These are phyloP conservation scores for Sitobion miscanthi DNA, from an alignment of 1,140 invertebrate genomes.

Conservation along the genomic window DNA sequence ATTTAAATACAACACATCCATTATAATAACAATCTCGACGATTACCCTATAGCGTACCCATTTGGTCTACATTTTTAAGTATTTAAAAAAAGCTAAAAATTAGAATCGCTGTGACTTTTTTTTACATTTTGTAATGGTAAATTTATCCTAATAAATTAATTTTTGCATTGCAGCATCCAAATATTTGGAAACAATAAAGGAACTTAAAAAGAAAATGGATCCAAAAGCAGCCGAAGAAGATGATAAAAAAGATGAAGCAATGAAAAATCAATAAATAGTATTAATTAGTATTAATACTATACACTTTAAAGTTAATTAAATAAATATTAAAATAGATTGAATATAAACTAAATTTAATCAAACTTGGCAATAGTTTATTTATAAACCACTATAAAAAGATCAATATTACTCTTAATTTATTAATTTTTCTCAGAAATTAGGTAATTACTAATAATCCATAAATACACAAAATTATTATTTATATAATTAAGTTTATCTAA, in stretches of 20 bases:
- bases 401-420: background rate
- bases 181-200: background rate
- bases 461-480: background rate
- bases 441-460: background rate
- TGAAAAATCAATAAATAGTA: background rate
- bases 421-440: background rate
- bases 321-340: background rate
- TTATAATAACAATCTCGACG: no score
- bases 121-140: background rate
- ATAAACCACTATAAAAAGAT: background rate
- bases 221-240: background rate
- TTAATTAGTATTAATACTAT: background rate
- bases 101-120: no score
- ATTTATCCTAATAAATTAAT: background rate
- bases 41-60: no score
- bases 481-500: background rate
- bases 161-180: background rate
- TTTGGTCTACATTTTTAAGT: no score
- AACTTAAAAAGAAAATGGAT: background rate
- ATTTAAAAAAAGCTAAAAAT: no score
- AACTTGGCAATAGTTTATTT: background rate
- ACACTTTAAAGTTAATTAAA: background rate
- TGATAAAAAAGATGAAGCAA: background rate
- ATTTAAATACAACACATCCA: no score
- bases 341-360: background rate